Percentiles rank a stretch among this genome's conserved stretches.
Conservation (phyloP, 2,113 vertebrate species). For the Brachirus orientalis region DNA sequence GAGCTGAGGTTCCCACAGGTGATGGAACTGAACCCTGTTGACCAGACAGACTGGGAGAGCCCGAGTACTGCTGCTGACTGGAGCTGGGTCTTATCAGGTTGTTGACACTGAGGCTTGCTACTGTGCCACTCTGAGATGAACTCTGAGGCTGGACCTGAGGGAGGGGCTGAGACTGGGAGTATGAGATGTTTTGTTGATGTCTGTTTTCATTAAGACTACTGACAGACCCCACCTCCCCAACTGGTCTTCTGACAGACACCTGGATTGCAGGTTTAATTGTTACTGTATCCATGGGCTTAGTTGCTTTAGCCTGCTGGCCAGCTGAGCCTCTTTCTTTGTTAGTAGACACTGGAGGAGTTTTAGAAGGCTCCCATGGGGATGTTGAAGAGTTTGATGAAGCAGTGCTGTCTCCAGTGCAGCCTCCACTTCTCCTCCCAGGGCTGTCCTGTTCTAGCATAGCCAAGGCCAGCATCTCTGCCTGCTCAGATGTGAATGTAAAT, state of each 20-base stretch:
- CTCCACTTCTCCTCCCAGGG: constrained; percentile 81
- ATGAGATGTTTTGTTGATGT: constrained; percentile 81
- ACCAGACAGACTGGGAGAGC: constrained; percentile 82
- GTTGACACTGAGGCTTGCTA: constrained; percentile 93
- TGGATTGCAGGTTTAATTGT: constrained; percentile 78
- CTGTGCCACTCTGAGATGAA: constrained; percentile 74
- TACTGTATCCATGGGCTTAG: constrained; percentile 75
- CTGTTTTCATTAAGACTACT: constrained; percentile 80
- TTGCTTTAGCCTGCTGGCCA: constrained; percentile 70
- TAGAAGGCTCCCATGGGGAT: constrained; percentile 78
- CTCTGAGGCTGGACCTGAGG: constrained; percentile 66
- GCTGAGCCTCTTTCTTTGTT: constrained; percentile 70
- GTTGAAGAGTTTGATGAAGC: constrained; percentile 73
- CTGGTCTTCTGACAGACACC: constrained; percentile 76
- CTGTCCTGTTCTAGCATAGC: constrained; percentile 95
- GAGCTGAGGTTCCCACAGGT: constrained; percentile 74
- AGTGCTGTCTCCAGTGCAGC: constrained; percentile 66
- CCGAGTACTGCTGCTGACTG: constrained; percentile 86
- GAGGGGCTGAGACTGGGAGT: constrained; percentile 79
- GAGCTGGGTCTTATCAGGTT: constrained; percentile 90
- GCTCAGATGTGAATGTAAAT: constrained; percentile 91
- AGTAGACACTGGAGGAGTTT: constrained; percentile 74
- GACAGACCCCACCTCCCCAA: constrained; percentile 77
- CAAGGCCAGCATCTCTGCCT: constrained; percentile 93
- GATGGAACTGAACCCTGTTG: constrained; percentile 84